Percentiles rank a stretch among this genome's conserved stretches.
Conservation (phyloP, 92 coral and sea anemone genomes). For the Phymanthus crucifer region DNA sequence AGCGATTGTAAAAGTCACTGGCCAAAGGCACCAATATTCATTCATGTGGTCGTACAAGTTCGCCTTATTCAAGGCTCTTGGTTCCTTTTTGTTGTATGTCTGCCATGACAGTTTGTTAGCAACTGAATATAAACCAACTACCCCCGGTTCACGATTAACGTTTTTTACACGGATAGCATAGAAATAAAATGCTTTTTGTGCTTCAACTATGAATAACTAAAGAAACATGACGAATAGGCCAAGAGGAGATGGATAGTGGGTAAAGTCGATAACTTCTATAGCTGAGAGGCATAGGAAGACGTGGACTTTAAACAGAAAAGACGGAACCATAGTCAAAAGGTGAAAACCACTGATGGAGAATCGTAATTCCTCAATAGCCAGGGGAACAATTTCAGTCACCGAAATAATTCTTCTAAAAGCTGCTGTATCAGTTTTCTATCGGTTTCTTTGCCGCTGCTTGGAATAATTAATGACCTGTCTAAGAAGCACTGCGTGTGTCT, state of each 20-base stretch:
- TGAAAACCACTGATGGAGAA: background rate
- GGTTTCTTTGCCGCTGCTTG: slow-evolving; percentile 42
- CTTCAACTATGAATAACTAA: background rate
- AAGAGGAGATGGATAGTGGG: background rate
- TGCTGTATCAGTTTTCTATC: slow-evolving; percentile 31
- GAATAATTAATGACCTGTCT: slow-evolving; percentile 51
- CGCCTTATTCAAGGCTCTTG: no score
- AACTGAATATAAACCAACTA: background rate
- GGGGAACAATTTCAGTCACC: background rate
- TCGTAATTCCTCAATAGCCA: slow-evolving; percentile 8
- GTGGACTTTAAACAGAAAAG: background rate
- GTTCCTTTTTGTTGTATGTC: no score
- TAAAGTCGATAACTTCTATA: background rate
- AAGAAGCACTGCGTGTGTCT: slow-evolving; percentile 25
- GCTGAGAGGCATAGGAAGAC: background rate
- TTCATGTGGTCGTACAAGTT: no score
- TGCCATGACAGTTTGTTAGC: no score
- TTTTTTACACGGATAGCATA: no score
- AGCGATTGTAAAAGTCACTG: no score
- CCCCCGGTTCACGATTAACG: background rate
- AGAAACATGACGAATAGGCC: background rate
- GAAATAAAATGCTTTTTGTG: no score
- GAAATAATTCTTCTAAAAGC: background rate
- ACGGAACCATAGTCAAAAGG: background rate
- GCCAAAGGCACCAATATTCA: no score